Conservation (phyloP, 2,888 invertebrate species). For the Spodoptera picta region DNA sequence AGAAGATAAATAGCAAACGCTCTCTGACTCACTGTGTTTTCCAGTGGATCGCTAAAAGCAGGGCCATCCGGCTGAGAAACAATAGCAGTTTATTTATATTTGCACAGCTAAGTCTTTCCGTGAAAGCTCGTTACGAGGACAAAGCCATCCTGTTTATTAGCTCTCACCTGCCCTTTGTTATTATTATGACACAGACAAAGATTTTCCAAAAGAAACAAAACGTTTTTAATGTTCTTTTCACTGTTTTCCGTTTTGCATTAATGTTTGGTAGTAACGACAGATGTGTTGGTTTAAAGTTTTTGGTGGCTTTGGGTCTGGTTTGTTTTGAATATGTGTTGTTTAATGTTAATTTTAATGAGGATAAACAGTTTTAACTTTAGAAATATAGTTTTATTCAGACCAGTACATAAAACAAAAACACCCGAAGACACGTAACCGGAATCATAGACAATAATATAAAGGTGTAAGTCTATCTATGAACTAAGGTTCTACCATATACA, state of each 20-base stretch:
- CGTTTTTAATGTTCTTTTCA: slow-evolving; percentile 53
- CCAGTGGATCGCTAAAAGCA: slow-evolving; percentile 64
- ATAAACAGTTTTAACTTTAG: too few relatives aligned
- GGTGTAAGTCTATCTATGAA: too few relatives aligned
- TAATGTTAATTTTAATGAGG: too few relatives aligned
- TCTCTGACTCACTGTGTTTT: slow-evolving; percentile 54
- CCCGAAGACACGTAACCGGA: too few relatives aligned
- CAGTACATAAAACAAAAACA: too few relatives aligned
- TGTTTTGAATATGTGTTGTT: too few relatives aligned
- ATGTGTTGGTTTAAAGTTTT: too few relatives aligned
- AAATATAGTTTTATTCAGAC: too few relatives aligned
- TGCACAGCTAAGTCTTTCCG: slow-evolving; percentile 65
- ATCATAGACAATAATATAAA: too few relatives aligned
- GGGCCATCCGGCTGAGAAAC: slow-evolving; percentile 62
- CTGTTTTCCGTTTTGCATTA: slow-evolving; percentile 45
- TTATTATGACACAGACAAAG: slow-evolving; percentile 66
- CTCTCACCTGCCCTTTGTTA: slow-evolving; percentile 72
- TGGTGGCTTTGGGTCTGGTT: too few relatives aligned
- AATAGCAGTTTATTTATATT: slow-evolving; percentile 73
- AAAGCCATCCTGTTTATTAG: slow-evolving; percentile 76
- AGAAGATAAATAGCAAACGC: slow-evolving; percentile 58
- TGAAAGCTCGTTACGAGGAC: slow-evolving; percentile 73
- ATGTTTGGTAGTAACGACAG: slow-evolving; percentile 8
- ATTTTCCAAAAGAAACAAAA: slow-evolving; percentile 61
- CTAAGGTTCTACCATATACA: too few relatives aligned